phyloP scores from a whole-genome alignment of 1,140 invertebrate genomes.

The Maniola jurtina region DNA sequence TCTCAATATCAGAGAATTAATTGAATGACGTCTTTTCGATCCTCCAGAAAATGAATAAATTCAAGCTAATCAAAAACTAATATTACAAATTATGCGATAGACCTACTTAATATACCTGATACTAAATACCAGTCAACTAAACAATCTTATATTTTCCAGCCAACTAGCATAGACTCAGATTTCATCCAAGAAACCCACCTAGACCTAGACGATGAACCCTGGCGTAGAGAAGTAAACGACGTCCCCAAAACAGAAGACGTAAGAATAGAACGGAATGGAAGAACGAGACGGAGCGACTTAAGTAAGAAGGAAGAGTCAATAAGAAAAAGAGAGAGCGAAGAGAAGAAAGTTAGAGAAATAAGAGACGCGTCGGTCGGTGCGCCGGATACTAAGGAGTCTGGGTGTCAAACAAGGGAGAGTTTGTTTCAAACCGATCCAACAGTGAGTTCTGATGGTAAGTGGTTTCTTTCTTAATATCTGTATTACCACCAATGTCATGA shows the following conservation, averaged over 20 bases:
- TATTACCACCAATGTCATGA: too few relatives aligned
- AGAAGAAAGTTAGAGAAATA: constrained; percentile 65
- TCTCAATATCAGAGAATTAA: too few relatives aligned
- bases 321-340: constrained; percentile 52
- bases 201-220: constrained; percentile 72
- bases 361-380: constrained; percentile 66
- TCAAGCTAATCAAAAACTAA: too few relatives aligned
- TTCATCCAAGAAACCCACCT: constrained; percentile 61
- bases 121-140: too few relatives aligned
- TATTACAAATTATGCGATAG: too few relatives aligned
- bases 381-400: constrained; percentile 87
- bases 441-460: constrained; percentile 66
- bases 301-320: constrained; percentile 67
- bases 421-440: constrained; percentile 80
- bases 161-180: constrained; percentile 67
- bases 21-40: too few relatives aligned
- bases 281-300: constrained; percentile 56
- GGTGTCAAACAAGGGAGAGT: constrained; percentile 89
- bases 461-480: neutral
- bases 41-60: too few relatives aligned
- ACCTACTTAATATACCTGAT: too few relatives aligned
- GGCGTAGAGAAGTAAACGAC: constrained; percentile 71
- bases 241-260: constrained; percentile 53
- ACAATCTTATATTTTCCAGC: constrained; percentile 36
- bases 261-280: constrained; percentile 61